Evolutionary conservation across 2,888 invertebrate genomes (phyloP), one percentile per base, ranked within the genome.

Genomic region (Leptopterna dolabrata): DNA sequence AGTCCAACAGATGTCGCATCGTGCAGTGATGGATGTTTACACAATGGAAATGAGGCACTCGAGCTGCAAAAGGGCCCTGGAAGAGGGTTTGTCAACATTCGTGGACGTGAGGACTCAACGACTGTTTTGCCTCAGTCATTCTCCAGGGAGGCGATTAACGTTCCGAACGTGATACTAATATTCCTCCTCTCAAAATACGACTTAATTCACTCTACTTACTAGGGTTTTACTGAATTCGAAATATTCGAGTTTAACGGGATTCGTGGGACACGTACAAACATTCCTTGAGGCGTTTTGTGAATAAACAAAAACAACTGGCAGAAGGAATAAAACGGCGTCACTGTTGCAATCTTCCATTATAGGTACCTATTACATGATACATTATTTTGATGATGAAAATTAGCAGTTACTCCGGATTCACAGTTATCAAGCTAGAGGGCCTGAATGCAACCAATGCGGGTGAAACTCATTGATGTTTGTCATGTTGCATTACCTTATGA

Each of bases 11-110:
- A 81, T 81, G 81, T 36, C 81, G 81, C 55, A 29, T 81, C 19
- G 29, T 63, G 43, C 36, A 29, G 63, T 83, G 83, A 70, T 70
- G 83, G 70, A 70, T 83, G 83, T 83, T 70, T 83, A 83, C 83
- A 83, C 83, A 83, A 83, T 83, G 83, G 41, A 83, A 63, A 83
- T 83, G 83, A 63, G 71, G 83, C 81, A 55, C 81, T 81, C 47
- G 81, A 55, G 63, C 63, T 63, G 24, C 63, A 63, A 63, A 63
- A 27, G 63, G 73, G 63, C 19, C 27, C 24, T 63, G 63, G 63
- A 63, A 27, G 24, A 63, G 63, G 63, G 63, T 63, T 63, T 63
- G 63, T 63, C 63, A 63, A 63, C 63, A 63, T 63, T 63, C 24
- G 63, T 24, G 63, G 63, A 63, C 63, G 63, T 63, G 63, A 63